Conservation (phyloP, 1,140 invertebrate genomes). For the Bradysia coprophila region DNA sequence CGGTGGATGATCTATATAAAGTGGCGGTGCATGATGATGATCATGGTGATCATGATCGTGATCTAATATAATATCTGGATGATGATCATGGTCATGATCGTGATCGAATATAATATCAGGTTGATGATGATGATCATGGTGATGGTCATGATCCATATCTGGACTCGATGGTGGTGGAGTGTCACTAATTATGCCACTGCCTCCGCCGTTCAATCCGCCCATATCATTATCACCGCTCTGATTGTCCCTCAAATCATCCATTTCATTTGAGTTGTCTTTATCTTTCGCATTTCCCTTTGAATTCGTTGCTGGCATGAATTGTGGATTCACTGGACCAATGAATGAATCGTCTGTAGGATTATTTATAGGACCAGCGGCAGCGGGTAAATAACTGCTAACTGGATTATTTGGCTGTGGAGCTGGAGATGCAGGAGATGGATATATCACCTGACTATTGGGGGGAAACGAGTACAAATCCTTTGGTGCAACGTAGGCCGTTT, state of each 20-base stretch:
- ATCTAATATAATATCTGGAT: slow-evolving; percentile 7
- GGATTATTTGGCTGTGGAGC: slow-evolving; percentile 11
- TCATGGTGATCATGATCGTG: slow-evolving; percentile 25
- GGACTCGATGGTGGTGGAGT: background rate
- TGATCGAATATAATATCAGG: slow-evolving; percentile 12
- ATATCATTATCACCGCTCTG: too few species aligned
- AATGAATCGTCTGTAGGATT: slow-evolving; percentile 6
- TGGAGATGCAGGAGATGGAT: slow-evolving; percentile 12
- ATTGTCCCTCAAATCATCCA: slow-evolving; percentile 10
- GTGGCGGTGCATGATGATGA: slow-evolving; percentile 5
- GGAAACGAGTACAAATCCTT: slow-evolving; percentile 18
- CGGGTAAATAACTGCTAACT: slow-evolving; percentile 16
- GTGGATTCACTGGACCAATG: slow-evolving; percentile 8
- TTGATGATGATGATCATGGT: slow-evolving; percentile 24
- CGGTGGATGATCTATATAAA: slow-evolving; percentile 3
- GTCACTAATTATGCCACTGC: background rate
- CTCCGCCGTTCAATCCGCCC: too few species aligned
- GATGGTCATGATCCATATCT: slow-evolving; percentile 13
- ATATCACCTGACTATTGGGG: slow-evolving; percentile 14
- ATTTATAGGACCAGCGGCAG: slow-evolving; percentile 13
- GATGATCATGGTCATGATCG: slow-evolving; percentile 23
- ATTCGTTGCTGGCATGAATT: background rate
- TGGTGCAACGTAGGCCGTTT: slow-evolving; percentile 13
- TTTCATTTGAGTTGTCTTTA: slow-evolving; percentile 17
- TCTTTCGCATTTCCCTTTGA: too few species aligned